Conservation (phyloP, 2,797 vertebrate species). For the Benthosema pterotum region DNA sequence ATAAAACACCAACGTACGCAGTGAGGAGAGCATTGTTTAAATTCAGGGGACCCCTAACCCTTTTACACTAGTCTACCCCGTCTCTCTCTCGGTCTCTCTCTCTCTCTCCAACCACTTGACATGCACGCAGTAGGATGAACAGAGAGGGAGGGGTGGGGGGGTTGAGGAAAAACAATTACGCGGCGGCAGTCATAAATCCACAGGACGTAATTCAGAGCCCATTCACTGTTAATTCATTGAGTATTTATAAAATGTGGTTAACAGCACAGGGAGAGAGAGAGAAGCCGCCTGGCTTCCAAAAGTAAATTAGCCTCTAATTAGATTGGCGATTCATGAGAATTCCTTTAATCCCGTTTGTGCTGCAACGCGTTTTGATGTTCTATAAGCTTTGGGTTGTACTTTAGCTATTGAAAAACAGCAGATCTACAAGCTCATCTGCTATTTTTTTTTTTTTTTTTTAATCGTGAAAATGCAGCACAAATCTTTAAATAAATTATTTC, state of each 20-base stretch:
- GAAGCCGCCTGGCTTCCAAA: constrained; percentile 46
- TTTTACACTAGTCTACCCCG: constrained; percentile 6
- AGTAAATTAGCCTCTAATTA: constrained; percentile 81
- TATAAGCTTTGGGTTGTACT: too few species aligned
- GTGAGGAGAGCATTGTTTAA: constrained; percentile 58
- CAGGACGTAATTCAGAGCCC: constrained; percentile 66
- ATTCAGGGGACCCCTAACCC: constrained; percentile 41
- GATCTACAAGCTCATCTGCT: too few species aligned
- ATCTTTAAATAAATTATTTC: too few species aligned
- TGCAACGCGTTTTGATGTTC: too few species aligned
- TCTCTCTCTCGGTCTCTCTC: constrained; percentile 37
- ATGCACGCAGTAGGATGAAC: constrained; percentile 39
- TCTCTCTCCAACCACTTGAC: constrained; percentile 42
- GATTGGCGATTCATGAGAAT: constrained; percentile 74
- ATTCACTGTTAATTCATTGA: constrained; percentile 73
- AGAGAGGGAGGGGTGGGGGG: constrained; percentile 44
- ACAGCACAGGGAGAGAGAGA: constrained; percentile 61
- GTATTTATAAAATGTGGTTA: constrained; percentile 79
- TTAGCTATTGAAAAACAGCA: too few species aligned
- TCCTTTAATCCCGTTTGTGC: too few species aligned
- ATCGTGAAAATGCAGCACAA: too few species aligned
- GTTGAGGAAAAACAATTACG: constrained; percentile 70
- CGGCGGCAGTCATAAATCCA: constrained; percentile 73
- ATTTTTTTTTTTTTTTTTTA: too few species aligned
- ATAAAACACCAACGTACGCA: constrained; percentile 41